Evolutionary conservation across 2,113 vertebrate genomes (phyloP).

Genomic region (Seriola dumerili): DNA sequence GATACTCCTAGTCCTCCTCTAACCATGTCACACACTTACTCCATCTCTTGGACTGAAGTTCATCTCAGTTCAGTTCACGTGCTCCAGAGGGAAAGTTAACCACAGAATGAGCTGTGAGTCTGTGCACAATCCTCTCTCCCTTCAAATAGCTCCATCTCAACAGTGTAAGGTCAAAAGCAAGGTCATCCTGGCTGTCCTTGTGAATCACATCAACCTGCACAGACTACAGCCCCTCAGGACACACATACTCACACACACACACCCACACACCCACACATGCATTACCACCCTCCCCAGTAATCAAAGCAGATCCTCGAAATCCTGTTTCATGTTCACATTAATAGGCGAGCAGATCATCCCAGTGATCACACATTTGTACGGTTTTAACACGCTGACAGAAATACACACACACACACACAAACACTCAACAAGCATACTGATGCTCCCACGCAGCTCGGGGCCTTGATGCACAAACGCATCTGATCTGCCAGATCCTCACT

Average conservation of each 20-base stretch:
- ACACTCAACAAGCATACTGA: constrained; percentile 31
- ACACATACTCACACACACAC: constrained; percentile 24
- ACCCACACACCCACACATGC: constrained; percentile 1
- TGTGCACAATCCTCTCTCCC: not conserved
- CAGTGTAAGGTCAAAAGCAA: constrained; percentile 56
- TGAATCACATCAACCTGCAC: constrained; percentile 62
- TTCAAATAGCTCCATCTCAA: constrained; percentile 15
- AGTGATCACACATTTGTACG: constrained; percentile 36
- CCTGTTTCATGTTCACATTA: constrained; percentile 31
- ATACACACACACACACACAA: constrained; percentile 24
- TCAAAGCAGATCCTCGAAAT: constrained; percentile 4
- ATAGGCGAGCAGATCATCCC: not conserved
- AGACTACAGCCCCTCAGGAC: constrained; percentile 34
- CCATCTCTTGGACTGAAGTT: not conserved
- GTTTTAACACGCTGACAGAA: constrained; percentile 41
- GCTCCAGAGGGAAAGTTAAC: not conserved
- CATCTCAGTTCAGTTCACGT: not conserved
- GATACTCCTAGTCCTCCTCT: constrained; percentile 11
- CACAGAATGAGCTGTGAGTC: not conserved
- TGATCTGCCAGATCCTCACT: constrained; percentile 47
- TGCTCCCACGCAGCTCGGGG: constrained; percentile 25
- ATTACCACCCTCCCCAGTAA: not conserved
- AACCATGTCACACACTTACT: not conserved
- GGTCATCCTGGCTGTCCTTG: constrained; percentile 61
- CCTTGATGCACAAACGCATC: constrained; percentile 41